Conservation (phyloP, 2,888 invertebrate species). For the Ariolimax columbianus region DNA sequence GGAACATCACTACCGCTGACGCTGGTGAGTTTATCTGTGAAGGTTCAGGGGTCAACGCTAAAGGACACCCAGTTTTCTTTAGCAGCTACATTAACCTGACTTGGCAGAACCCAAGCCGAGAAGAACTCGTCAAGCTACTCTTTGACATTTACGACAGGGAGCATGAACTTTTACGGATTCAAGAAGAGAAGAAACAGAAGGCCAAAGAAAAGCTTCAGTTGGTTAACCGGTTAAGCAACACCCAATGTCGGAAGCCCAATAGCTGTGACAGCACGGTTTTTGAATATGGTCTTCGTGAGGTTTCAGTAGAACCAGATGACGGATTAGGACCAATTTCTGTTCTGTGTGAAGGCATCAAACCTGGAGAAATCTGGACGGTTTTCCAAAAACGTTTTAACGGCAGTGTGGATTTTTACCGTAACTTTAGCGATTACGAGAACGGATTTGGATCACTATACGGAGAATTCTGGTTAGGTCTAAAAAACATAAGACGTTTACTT, state of each 20-base stretch:
- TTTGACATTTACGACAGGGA: background rate
- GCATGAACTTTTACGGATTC: background rate
- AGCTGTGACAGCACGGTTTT: background rate
- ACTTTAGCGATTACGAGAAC: constrained; percentile 25
- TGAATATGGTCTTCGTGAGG: background rate
- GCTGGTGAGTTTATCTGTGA: constrained; percentile 36
- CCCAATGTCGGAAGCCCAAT: constrained; percentile 4
- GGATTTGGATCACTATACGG: constrained; percentile 24
- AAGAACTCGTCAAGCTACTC: background rate
- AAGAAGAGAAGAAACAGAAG: background rate
- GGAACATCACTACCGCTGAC: background rate
- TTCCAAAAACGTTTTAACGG: constrained; percentile 40
- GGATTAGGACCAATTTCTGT: constrained; percentile 11
- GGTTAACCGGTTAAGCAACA: background rate
- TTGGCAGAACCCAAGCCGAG: background rate
- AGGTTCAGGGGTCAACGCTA: background rate
- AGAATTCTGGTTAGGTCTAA: constrained; percentile 39
- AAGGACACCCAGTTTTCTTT: constrained; percentile 24
- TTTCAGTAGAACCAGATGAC: constrained; percentile 15
- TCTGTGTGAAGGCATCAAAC: background rate
- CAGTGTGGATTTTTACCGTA: constrained; percentile 31
- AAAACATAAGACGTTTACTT: constrained; percentile 27
- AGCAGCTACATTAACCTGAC: background rate
- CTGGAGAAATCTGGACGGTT: constrained; percentile 23
- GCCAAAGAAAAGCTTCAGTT: background rate